A percentile compares a stretch with the other conserved stretches of the same genome.
Conservation (phyloP, 2,113 vertebrate species). For the Lycaon pictus region DNA sequence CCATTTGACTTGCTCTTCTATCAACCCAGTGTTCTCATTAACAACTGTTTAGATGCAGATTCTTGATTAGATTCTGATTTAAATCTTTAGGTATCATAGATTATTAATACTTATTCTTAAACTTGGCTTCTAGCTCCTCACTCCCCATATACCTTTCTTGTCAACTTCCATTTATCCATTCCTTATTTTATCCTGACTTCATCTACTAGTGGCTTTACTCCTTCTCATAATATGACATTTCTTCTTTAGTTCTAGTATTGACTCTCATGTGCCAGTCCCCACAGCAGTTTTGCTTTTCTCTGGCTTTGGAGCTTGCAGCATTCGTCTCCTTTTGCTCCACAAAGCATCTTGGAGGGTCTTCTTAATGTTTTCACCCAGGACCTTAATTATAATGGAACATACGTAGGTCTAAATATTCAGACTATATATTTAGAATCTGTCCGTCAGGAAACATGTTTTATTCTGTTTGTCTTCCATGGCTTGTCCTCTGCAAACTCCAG, state of each 20-base stretch:
- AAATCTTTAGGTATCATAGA: not conserved
- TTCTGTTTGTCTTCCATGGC: not conserved
- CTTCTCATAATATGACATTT: not conserved
- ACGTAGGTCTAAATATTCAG: not conserved
- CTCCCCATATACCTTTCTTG: not conserved
- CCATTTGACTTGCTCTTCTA: not conserved
- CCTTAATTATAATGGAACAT: not conserved
- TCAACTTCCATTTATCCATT: not conserved
- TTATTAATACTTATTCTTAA: not conserved
- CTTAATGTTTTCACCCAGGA: not conserved
- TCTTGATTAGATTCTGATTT: not conserved
- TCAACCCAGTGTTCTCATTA: not conserved
- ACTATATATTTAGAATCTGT: not conserved
- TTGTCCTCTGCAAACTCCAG: not conserved
- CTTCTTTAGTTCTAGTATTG: not conserved
- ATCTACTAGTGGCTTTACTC: not conserved
- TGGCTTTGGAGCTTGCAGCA: not conserved
- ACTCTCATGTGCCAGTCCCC: too few relatives aligned
- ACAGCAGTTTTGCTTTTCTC: not conserved
- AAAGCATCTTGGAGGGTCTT: not conserved
- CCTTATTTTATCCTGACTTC: not conserved
- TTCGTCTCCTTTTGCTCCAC: not conserved
- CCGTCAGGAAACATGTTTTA: not conserved
- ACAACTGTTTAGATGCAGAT: not conserved
- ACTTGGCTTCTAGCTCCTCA: not conserved